These are phyloP conservation scores for Eubasilissa regina DNA, from an alignment of 1,140 invertebrate genomes.

Conservation along the genomic window DNA sequence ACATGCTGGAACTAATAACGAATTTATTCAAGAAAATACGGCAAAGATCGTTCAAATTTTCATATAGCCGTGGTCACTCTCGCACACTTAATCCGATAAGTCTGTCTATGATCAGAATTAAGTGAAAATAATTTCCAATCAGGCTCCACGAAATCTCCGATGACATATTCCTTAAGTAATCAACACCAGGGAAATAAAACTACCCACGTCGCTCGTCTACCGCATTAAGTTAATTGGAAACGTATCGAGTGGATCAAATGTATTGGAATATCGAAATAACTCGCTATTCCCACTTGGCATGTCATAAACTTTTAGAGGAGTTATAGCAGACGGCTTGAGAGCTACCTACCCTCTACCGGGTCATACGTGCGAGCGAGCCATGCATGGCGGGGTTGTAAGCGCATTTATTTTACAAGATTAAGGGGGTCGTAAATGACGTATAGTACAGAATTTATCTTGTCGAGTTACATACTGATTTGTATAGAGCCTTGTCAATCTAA, in stretches of 20 bases:
- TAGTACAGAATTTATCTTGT: no score
- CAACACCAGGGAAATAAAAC: conserved; percentile 28
- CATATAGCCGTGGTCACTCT: no score
- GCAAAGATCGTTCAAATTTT: no score
- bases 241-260: conserved; percentile 24
- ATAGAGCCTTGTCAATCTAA: no score
- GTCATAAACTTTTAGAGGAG: conserved; percentile 44
- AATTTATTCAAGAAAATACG: no score
- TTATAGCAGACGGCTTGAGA: conserved; percentile 5
- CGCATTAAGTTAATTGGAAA: conserved; percentile 38
- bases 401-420: neutral
- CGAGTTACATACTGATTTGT: no score
- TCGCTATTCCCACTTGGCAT: conserved; percentile 33
- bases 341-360: neutral
- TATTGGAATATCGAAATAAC: conserved; percentile 32
- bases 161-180: conserved; percentile 34
- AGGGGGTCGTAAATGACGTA: no score
- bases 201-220: neutral
- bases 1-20: no score
- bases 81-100: neutral
- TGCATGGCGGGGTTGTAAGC: neutral
- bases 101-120: neutral
- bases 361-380: neutral
- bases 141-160: neutral
- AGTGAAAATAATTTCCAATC: conserved; percentile 19